phyloP scores from a whole-genome alignment of 2,797 vertebrate genomes.

The Holocentrus rufus region DNA sequence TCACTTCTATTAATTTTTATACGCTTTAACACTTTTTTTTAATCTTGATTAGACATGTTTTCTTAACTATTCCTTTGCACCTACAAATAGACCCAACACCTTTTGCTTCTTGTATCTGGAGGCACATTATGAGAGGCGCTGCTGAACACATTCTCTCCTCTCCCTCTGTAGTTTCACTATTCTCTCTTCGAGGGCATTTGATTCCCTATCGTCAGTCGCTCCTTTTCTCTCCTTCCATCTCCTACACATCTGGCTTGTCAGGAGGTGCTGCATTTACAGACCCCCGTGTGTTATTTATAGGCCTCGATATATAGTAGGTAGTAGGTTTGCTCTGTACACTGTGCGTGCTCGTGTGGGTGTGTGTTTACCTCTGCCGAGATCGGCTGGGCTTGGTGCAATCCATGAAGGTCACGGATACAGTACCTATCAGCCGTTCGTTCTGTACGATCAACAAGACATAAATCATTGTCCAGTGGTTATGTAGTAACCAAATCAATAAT shows the following conservation, averaged over 20 bases:
- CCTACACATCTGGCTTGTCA: conserved; percentile 57
- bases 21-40: conserved; percentile 13
- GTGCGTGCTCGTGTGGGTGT: conserved; percentile 55
- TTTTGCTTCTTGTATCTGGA: conserved; percentile 48
- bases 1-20: conserved; percentile 7
- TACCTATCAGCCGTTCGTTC: conserved; percentile 44
- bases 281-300: conserved; percentile 69
- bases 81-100: conserved; percentile 28
- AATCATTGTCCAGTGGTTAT: conserved; percentile 62
- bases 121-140: conserved; percentile 9
- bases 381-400: conserved; percentile 51
- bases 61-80: conserved; percentile 33
- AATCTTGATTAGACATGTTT: background rate
- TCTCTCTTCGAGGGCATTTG: conserved; percentile 23
- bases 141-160: conserved; percentile 43
- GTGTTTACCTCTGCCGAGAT: conserved; percentile 68
- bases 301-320: conserved; percentile 63
- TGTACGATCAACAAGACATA: conserved; percentile 54
- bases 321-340: conserved; percentile 57
- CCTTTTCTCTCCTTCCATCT: conserved; percentile 53
- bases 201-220: conserved; percentile 48
- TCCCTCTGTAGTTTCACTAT: conserved; percentile 25
- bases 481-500: conserved; percentile 66
- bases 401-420: conserved; percentile 68
- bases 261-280: conserved; percentile 53